Conservation (phyloP, 2,113 vertebrate genomes). For the Caloenas nicobarica region DNA sequence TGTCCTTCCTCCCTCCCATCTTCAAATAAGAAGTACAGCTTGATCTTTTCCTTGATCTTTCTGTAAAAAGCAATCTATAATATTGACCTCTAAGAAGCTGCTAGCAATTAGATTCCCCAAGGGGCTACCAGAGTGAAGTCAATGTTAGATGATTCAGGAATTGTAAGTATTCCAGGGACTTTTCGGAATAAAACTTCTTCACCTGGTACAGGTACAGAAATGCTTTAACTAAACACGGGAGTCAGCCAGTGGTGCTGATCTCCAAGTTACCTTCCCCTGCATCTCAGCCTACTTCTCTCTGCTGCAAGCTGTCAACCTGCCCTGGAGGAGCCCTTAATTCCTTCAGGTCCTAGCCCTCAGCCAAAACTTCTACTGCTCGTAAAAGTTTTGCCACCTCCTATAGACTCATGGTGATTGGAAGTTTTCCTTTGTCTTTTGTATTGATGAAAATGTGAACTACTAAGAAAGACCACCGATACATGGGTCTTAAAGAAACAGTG, state of each 20-base stretch:
- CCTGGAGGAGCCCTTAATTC: not conserved
- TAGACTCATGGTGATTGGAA: not conserved
- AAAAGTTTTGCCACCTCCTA: not conserved
- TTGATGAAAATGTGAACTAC: conserved; percentile 8
- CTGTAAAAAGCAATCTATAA: conserved; percentile 59
- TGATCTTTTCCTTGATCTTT: conserved; percentile 68
- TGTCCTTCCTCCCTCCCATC: conserved; percentile 15
- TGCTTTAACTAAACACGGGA: not conserved
- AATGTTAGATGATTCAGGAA: conserved; percentile 19
- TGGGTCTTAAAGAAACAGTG: not conserved
- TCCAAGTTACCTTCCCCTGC: not conserved
- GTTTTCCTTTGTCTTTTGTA: not conserved
- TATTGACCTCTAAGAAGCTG: conserved; percentile 45
- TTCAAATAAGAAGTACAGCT: conserved; percentile 43
- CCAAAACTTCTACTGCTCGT: not conserved
- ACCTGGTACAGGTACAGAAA: not conserved
- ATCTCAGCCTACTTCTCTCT: not conserved
- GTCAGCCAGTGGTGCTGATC: not conserved
- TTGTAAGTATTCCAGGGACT: not conserved
- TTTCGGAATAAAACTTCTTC: conserved; percentile 17
- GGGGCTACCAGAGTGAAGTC: not conserved
- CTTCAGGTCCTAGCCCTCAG: not conserved
- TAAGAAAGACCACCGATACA: not conserved
- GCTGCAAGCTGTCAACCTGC: not conserved
- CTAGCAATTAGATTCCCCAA: conserved; percentile 53